Evolutionary conservation across 2,888 invertebrate genomes (phyloP).

Genomic region (Macrostomum cliftonense): DNA sequence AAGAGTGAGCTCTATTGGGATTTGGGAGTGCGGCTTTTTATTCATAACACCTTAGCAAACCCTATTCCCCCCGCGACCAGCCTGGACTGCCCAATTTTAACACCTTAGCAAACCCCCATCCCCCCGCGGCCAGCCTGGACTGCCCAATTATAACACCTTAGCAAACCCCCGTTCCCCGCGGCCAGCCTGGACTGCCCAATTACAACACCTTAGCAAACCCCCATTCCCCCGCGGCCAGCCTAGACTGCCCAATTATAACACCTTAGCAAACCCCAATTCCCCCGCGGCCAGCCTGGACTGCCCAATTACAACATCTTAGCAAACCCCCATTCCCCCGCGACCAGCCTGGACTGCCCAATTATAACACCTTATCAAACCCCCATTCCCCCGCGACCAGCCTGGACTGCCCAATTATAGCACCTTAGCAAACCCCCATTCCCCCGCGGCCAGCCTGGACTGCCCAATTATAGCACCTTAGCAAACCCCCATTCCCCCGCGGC

Average conservation of each 20-base stretch:
- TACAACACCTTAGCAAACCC: neutral
- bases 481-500: neutral
- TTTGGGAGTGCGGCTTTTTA: too few species aligned
- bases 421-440: neutral
- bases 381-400: conserved; percentile 24
- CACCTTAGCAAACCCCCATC: neutral
- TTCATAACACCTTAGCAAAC: neutral
- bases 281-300: conserved; percentile 42
- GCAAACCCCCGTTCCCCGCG: neutral
- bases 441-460: conserved; percentile 42
- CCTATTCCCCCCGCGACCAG: conserved; percentile 14
- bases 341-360: conserved; percentile 42
- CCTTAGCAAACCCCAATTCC: neutral
- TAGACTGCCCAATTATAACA: conserved; percentile 41
- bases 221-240: conserved; percentile 14
- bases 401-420: conserved; percentile 39
- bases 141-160: conserved; percentile 14
- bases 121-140: conserved; percentile 41
- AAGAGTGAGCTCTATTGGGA: conserved; percentile 19
- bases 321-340: neutral
- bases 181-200: conserved; percentile 42
- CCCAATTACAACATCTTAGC: neutral
- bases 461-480: neutral
- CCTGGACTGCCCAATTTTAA: conserved; percentile 42
- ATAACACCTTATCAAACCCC: neutral